A percentile compares a stretch with the other conserved stretches of the same genome.
phyloP scores from a whole-genome alignment of 2,113 vertebrate genomes.

The Pelodiscus sinensis region DNA sequence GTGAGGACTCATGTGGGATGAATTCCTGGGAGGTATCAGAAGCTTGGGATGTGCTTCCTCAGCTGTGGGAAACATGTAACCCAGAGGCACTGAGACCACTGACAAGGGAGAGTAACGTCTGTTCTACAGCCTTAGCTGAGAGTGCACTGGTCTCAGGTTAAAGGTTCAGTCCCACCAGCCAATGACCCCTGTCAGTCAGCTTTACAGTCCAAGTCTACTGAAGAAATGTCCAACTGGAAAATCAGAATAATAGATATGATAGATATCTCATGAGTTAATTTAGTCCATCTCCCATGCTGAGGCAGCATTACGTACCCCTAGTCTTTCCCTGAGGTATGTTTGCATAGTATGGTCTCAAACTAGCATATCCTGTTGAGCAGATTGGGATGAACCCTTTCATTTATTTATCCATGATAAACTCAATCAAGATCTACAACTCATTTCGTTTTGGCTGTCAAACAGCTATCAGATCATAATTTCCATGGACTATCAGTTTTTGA shows the following conservation, averaged over 20 bases:
- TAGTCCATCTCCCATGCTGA: background rate
- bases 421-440: background rate
- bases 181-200: no score
- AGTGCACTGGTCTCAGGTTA: no score
- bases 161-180: no score
- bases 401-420: background rate
- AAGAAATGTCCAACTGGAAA: background rate
- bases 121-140: no score
- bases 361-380: background rate
- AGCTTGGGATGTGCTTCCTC: no score
- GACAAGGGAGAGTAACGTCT: no score
- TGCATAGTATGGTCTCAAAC: background rate
- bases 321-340: background rate
- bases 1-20: no score
- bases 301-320: background rate
- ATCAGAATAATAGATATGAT: background rate
- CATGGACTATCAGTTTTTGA: background rate
- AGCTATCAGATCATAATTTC: background rate
- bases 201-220: no score
- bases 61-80: no score
- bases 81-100: no score
- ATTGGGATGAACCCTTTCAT: background rate
- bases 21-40: no score
- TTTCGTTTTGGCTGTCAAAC: background rate
- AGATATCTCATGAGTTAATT: background rate